Percentiles rank a stretch among this genome's conserved stretches.
phyloP scores from a whole-genome alignment of 2,888 invertebrate genomes.

The Tineola bisselliella region DNA sequence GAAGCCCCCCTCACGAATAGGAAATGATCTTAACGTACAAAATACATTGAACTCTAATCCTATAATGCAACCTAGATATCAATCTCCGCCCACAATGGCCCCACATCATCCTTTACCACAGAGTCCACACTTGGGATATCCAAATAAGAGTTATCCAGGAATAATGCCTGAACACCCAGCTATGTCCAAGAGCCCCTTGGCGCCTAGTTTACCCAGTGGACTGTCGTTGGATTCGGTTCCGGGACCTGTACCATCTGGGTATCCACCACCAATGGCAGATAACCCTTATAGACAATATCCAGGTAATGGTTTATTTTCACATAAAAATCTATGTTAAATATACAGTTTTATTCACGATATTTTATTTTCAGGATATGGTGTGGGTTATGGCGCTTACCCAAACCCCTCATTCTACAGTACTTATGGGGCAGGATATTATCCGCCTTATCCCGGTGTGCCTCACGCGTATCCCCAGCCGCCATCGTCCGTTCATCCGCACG shows the following conservation, averaged over 20 bases:
- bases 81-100: background rate
- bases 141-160: background rate
- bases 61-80: background rate
- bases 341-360: background rate
- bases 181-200: background rate
- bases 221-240: slow-evolving; percentile 20
- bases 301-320: slow-evolving; percentile 28
- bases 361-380: slow-evolving; percentile 42
- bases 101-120: background rate
- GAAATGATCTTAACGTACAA: background rate
- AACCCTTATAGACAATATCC: slow-evolving; percentile 49
- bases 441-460: slow-evolving; percentile 39
- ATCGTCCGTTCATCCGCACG: slow-evolving; percentile 36
- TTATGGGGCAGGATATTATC: slow-evolving; percentile 63
- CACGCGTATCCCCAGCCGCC: slow-evolving; percentile 26
- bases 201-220: background rate
- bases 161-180: background rate
- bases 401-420: slow-evolving; percentile 66
- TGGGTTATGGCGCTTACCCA: slow-evolving; percentile 52
- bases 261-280: slow-evolving; percentile 35
- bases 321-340: background rate
- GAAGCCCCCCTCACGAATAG: slow-evolving; percentile 25
- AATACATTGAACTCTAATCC: background rate
- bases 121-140: background rate
- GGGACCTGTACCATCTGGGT: slow-evolving; percentile 20